Evolutionary conservation across 2,797 vertebrate species (phyloP), one percentile per base, ranked within the genome.

Genomic region (Enteromius paludinosus): DNA sequence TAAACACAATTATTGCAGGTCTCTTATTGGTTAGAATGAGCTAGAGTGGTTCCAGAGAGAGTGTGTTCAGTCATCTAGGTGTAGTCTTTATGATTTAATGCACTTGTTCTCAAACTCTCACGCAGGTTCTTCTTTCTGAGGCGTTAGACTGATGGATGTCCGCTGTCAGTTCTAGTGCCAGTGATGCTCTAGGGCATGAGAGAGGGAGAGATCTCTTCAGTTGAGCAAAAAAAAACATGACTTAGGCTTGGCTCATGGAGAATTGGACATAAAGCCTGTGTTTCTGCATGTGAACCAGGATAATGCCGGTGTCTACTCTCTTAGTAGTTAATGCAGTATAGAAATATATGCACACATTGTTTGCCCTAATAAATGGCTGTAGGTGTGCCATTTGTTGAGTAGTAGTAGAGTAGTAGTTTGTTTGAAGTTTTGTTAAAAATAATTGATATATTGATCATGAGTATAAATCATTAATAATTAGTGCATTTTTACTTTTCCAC

Each of bases 261-360:
- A 61, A 14, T 61, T 61, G 56, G 23, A 25, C 23, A 15, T 20
- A 75, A 69, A 69, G 71, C 33, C 70, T 35, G 25, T 59, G 72
- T 62, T 74, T 75, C 62, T 12, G 18, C 65, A 28, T 86, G 38
- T 82, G 76, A 83, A 54, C 79, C 76, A 41, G 18, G 41, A 43
- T 72, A 76, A 80, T 76, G 56, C 41, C 9, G 33, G 52, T 41
- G 23, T 64, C 17, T 70, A 28, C 25, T 62, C 23, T 28, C 59
- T 54, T 20, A 54, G 52, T 28, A 14, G 25, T 28, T 30, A 62
- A 62, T 35, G 8, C 20, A 54, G 20, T 10, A 11, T 54, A 54
- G 52, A 38, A 14, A 23, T 68, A 38, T 38, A 49, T 69, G 30
- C 30, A 38, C 15, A 25, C 11, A 38, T 17, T 7, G 8, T 6